phyloP scores from a whole-genome alignment of 2,888 invertebrate species.

The Plebejus argus region DNA sequence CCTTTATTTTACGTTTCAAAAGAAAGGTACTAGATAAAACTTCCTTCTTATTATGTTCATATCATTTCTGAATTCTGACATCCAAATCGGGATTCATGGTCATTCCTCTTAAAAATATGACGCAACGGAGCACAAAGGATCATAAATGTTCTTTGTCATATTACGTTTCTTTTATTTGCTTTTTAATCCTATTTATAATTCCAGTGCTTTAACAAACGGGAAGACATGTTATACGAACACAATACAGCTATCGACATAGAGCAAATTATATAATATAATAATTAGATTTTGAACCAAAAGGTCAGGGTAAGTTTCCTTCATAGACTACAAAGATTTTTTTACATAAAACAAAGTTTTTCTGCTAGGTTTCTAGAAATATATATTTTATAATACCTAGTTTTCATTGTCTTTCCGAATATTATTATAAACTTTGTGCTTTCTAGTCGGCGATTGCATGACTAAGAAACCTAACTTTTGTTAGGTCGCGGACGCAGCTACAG shows the following conservation, averaged over 20 bases:
- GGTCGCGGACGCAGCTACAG: background rate
- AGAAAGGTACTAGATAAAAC: background rate
- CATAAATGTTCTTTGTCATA: slow-evolving; percentile 31
- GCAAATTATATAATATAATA: too few species aligned
- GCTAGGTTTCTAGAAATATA: too few species aligned
- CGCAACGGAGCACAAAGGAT: slow-evolving; percentile 27
- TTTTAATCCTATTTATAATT: slow-evolving; percentile 19
- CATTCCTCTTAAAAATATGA: slow-evolving; percentile 28
- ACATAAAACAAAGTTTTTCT: too few species aligned
- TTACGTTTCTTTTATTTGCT: slow-evolving; percentile 29
- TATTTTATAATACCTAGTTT: background rate
- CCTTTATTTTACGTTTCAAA: background rate
- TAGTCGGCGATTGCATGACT: background rate
- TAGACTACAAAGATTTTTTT: background rate
- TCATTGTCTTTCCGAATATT: background rate
- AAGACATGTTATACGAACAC: background rate
- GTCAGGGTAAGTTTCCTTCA: background rate
- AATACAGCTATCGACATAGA: background rate
- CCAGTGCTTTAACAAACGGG: background rate
- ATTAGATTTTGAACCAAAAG: background rate
- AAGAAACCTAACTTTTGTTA: background rate
- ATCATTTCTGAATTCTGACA: background rate
- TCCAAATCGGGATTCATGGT: slow-evolving; percentile 1
- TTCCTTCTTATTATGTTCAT: background rate
- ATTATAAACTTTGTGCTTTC: background rate